Conservation (phyloP, 2,797 vertebrate species). For the Anguilla megastoma region DNA sequence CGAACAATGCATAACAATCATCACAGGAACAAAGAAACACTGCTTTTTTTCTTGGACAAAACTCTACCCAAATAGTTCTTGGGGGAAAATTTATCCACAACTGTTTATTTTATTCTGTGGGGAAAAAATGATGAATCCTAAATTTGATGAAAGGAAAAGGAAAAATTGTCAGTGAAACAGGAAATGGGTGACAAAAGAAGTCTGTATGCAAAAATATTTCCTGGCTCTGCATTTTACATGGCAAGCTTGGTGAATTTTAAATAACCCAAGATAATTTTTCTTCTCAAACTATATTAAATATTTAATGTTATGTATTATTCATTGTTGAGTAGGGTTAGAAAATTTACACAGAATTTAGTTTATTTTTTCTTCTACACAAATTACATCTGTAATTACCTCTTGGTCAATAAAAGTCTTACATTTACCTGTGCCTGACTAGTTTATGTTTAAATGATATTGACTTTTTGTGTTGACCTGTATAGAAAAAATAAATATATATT, state of each 20-base stretch:
- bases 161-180: not conserved
- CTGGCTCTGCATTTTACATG: slow-evolving; percentile 18
- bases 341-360: slow-evolving; percentile 6
- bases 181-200: not conserved
- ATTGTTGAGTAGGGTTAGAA: slow-evolving; percentile 28
- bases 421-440: not conserved
- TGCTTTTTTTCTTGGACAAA: not conserved
- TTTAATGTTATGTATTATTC: slow-evolving; percentile 24
- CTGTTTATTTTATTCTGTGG: not conserved
- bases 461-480: not conserved
- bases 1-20: not conserved
- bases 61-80: not conserved
- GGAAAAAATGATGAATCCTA: not conserved
- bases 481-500: not conserved
- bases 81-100: not conserved
- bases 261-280: slow-evolving; percentile 30
- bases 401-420: slow-evolving; percentile 12
- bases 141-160: slow-evolving; percentile 5
- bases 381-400: slow-evolving; percentile 24
- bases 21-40: not conserved
- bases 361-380: not conserved
- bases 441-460: slow-evolving; percentile 19
- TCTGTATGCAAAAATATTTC: not conserved
- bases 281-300: slow-evolving; percentile 34
- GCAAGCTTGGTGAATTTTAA: slow-evolving; percentile 26